Evolutionary conservation across 2,888 invertebrate genomes (phyloP).

Genomic region (Protophormia terraenovae): DNA sequence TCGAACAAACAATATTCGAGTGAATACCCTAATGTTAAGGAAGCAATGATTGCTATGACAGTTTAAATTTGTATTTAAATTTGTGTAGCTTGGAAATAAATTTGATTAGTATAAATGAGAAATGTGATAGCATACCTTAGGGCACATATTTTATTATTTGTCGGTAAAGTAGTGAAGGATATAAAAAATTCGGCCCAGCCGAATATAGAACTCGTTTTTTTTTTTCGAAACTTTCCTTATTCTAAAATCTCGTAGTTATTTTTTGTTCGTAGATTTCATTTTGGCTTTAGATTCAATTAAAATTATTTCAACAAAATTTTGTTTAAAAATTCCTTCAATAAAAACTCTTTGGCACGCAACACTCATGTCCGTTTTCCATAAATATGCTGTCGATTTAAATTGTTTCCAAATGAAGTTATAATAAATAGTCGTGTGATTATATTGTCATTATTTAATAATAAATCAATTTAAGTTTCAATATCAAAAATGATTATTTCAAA

Average conservation of each 20-base stretch:
- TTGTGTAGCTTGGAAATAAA: too few relatives aligned
- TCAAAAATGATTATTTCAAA: constrained; percentile 24
- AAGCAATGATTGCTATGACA: too few relatives aligned
- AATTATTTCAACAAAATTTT: neutral
- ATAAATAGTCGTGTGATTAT: constrained; percentile 18
- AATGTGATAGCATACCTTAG: too few relatives aligned
- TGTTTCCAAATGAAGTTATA: constrained; percentile 22
- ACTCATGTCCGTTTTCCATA: neutral
- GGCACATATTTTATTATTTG: too few relatives aligned
- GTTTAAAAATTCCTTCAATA: neutral
- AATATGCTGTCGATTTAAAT: neutral
- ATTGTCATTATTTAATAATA: constrained; percentile 36
- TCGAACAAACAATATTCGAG: too few relatives aligned
- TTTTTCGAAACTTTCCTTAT: neutral
- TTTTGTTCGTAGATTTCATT: neutral
- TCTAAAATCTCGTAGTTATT: neutral
- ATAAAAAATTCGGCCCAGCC: too few relatives aligned
- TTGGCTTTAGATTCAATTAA: neutral
- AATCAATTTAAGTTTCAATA: constrained; percentile 47
- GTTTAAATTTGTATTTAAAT: too few relatives aligned
- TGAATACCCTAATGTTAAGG: too few relatives aligned
- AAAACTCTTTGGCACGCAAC: neutral
- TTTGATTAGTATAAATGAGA: too few relatives aligned
- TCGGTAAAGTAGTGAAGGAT: too few relatives aligned
- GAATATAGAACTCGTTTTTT: too few relatives aligned